phyloP scores from a whole-genome alignment of 2,888 invertebrate genomes.

The Brenthis daphne region DNA sequence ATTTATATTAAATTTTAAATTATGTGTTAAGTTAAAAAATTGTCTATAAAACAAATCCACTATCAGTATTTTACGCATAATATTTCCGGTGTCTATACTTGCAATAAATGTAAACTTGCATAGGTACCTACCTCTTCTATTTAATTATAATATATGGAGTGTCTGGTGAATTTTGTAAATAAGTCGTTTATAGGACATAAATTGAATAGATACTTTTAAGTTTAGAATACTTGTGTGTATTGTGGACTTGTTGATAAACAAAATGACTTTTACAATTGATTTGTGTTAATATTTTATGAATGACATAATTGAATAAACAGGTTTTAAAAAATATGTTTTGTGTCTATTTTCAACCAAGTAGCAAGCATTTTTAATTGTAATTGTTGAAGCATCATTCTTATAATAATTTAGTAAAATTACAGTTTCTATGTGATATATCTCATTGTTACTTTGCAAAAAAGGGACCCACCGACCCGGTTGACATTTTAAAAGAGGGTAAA shows the following conservation, averaged over 20 bases:
- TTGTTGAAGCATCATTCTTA: not conserved
- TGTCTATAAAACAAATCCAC: not conserved
- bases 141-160: not conserved
- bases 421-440: no score
- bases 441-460: no score
- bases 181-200: slow-evolving; percentile 9
- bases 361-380: not conserved
- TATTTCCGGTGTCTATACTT: no score
- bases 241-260: slow-evolving; percentile 5
- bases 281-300: slow-evolving; percentile 31
- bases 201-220: slow-evolving; percentile 25
- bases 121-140: no score
- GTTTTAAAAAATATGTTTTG: slow-evolving; percentile 15
- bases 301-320: slow-evolving; percentile 32
- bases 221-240: slow-evolving; percentile 6
- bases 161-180: slow-evolving; percentile 27
- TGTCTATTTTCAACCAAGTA: not conserved
- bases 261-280: slow-evolving; percentile 12
- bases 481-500: no score
- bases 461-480: no score
- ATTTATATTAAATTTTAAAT: slow-evolving; percentile 11
- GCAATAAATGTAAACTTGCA: no score
- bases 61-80: slow-evolving; percentile 4
- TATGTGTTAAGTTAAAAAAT: slow-evolving; percentile 3
- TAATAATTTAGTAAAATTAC: no score